phyloP scores from a whole-genome alignment of 2,888 invertebrate species.

The Rhyacophila evoluta region DNA sequence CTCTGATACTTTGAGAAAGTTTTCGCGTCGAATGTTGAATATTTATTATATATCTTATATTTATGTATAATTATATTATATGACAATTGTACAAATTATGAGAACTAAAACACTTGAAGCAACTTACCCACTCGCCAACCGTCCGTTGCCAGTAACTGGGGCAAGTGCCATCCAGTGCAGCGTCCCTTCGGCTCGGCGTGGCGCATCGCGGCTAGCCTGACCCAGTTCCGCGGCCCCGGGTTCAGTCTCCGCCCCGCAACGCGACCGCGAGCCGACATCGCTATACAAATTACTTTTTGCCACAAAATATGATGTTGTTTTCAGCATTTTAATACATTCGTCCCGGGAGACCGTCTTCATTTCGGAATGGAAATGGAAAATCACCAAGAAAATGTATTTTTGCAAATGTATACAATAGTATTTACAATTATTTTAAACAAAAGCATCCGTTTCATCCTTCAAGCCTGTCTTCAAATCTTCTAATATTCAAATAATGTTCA shows the following conservation, averaged over 20 bases:
- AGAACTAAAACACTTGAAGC: neutral
- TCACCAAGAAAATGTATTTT: too few species aligned
- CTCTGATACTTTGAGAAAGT: too few species aligned
- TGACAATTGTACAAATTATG: too few species aligned
- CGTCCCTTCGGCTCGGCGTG: conserved; percentile 13
- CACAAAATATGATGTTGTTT: neutral
- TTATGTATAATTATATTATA: too few species aligned
- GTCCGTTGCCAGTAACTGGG: conserved; percentile 1
- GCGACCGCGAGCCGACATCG: neutral
- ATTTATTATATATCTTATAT: too few species aligned
- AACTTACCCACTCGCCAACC: neutral
- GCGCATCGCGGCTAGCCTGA: conserved; percentile 19
- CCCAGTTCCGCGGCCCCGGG: conserved; percentile 1
- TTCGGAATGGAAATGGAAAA: too few species aligned
- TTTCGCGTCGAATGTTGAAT: too few species aligned
- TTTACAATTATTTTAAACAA: too few species aligned
- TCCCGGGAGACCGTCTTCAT: neutral
- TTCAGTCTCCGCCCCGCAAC: neutral
- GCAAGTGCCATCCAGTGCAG: conserved; percentile 1
- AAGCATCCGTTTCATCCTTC: too few species aligned
- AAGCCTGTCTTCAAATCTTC: too few species aligned
- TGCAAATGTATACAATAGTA: too few species aligned
- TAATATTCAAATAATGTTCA: too few species aligned
- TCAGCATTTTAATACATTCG: neutral
- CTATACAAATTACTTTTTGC: neutral